These are phyloP conservation scores for Labeo rohita DNA, from an alignment of 2,113 vertebrate species.

Conservation along the genomic window DNA sequence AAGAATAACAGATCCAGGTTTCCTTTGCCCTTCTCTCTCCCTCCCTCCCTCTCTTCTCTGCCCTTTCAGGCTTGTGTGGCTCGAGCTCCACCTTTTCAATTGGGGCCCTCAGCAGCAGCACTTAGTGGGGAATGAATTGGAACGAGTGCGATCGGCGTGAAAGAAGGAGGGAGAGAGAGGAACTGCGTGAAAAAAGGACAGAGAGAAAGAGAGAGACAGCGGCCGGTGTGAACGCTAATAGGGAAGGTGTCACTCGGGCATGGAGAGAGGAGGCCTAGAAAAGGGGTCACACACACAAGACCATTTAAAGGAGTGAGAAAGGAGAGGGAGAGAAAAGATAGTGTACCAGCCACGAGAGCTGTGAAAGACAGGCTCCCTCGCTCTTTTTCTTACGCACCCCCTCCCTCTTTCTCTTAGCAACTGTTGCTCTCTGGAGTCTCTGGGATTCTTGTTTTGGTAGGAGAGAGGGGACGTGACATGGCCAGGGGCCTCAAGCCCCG, in stretches of 20 bases:
- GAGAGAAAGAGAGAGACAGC: constrained; percentile 56
- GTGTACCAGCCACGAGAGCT: constrained; percentile 58
- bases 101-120: constrained; percentile 73
- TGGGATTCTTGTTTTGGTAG: not conserved
- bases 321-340: constrained; percentile 63
- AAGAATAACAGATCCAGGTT: constrained; percentile 65
- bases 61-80: constrained; percentile 65
- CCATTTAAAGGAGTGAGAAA: constrained; percentile 66
- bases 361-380: constrained; percentile 31
- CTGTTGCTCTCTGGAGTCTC: constrained; percentile 41
- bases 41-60: constrained; percentile 56
- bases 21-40: constrained; percentile 44
- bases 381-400: not conserved
- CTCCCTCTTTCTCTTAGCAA: constrained; percentile 28
- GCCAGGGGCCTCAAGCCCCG: constrained; percentile 20
- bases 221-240: constrained; percentile 63
- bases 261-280: constrained; percentile 68
- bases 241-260: constrained; percentile 70
- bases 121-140: constrained; percentile 81
- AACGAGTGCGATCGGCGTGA: constrained; percentile 80
- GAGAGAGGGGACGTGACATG: constrained; percentile 5
- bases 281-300: constrained; percentile 67
- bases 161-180: constrained; percentile 63
- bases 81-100: constrained; percentile 81
- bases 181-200: constrained; percentile 53